Percentiles rank a stretch among this genome's conserved stretches.
Evolutionary conservation across 1,140 invertebrate species (phyloP).

Genomic region (Drosophila varians): DNA sequence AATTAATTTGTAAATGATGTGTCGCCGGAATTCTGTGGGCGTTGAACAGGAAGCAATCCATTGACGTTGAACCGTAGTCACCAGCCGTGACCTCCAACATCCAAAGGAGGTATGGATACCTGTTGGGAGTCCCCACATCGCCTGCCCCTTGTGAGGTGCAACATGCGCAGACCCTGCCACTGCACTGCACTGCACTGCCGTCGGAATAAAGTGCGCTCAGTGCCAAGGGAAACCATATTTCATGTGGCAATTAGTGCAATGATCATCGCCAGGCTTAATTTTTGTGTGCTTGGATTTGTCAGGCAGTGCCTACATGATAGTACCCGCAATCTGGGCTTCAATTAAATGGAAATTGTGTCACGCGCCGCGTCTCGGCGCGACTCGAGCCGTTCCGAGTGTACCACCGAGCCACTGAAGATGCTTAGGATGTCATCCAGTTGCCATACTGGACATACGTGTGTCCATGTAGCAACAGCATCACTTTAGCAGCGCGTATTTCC

Average conservation of each 20-base stretch:
- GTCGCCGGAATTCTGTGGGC: conserved; percentile 25
- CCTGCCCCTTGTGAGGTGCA: neutral
- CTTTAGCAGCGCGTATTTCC: conserved; percentile 15
- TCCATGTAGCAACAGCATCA: neutral
- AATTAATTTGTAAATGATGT: neutral
- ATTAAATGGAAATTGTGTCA: conserved; percentile 74
- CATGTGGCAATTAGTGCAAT: conserved; percentile 64
- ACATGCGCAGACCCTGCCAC: neutral
- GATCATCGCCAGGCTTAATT: conserved; percentile 43
- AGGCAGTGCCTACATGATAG: conserved; percentile 9
- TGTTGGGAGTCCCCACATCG: neutral
- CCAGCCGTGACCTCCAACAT: neutral
- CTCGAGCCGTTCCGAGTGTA: neutral
- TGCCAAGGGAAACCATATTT: conserved; percentile 80
- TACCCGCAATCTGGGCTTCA: conserved; percentile 56
- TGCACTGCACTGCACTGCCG: neutral
- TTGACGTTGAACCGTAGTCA: conserved; percentile 12
- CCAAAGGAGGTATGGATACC: neutral
- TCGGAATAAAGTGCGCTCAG: conserved; percentile 50
- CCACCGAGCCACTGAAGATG: neutral
- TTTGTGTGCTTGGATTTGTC: conserved; percentile 43
- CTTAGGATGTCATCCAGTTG: conserved; percentile 2
- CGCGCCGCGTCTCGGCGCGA: conserved; percentile 43
- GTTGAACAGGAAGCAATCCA: conserved; percentile 59
- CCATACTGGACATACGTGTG: no score